phyloP scores from a whole-genome alignment of 1,140 invertebrate genomes.

The Paramacrobiotus metropolitanus region DNA sequence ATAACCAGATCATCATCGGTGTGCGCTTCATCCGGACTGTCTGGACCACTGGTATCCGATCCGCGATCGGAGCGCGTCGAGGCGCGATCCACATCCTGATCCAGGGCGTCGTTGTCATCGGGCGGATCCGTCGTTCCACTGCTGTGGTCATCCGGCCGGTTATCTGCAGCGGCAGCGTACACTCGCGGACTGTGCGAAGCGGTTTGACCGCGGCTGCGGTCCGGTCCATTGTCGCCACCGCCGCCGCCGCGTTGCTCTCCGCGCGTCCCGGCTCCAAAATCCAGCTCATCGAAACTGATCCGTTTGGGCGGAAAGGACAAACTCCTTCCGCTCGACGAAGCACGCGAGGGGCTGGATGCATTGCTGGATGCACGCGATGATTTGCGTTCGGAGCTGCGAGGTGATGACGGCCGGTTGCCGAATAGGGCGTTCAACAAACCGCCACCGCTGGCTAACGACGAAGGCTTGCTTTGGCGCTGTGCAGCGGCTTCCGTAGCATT shows the following conservation, averaged over 20 bases:
- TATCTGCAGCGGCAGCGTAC: not conserved
- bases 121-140: not conserved
- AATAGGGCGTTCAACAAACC: not conserved
- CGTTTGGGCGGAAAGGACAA: not conserved
- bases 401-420: not conserved
- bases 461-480: not conserved
- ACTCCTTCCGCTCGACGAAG: not conserved
- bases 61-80: not conserved
- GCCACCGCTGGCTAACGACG: not conserved
- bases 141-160: constrained; percentile 1
- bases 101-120: too few species aligned
- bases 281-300: not conserved
- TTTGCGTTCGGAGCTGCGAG: not conserved
- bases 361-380: not conserved
- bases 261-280: not conserved
- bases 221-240: not conserved
- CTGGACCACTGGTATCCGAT: not conserved
- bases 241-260: not conserved
- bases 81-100: not conserved
- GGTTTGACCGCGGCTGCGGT: not conserved
- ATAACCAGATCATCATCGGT: not conserved
- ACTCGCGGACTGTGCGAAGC: too few species aligned
- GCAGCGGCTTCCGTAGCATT: not conserved
- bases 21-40: not conserved
- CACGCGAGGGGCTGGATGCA: not conserved